phyloP scores from a whole-genome alignment of 2,797 vertebrate genomes.

The Pseudochaenichthys georgianus region DNA sequence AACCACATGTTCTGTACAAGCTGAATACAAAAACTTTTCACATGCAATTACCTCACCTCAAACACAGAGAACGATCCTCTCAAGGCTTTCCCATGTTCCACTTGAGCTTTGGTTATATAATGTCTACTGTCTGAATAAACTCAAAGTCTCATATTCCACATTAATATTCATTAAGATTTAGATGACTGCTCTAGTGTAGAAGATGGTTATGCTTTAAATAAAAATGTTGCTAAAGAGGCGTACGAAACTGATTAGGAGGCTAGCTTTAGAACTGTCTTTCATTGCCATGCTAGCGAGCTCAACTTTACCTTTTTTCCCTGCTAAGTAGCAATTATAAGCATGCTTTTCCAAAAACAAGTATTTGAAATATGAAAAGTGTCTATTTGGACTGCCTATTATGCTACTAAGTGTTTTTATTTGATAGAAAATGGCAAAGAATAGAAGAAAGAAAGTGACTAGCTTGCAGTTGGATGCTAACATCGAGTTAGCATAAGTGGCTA shows the following conservation, averaged over 20 bases:
- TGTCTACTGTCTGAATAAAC: background rate
- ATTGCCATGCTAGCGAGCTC: background rate
- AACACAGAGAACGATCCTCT: background rate
- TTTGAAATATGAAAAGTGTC: too few species aligned
- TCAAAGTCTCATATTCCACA: constrained; percentile 1
- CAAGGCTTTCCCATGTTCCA: background rate
- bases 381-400: too few species aligned
- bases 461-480: too few species aligned
- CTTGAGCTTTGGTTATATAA: background rate
- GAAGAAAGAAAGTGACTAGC: too few species aligned
- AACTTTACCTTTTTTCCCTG: background rate
- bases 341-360: too few species aligned
- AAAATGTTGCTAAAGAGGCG: background rate
- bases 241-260: background rate
- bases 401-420: too few species aligned
- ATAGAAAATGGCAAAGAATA: too few species aligned
- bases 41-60: background rate
- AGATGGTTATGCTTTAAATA: constrained; percentile 31
- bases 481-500: too few species aligned
- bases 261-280: background rate
- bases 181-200: constrained; percentile 9
- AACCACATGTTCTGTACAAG: background rate
- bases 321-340: too few species aligned
- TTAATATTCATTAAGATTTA: constrained; percentile 11
- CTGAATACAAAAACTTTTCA: background rate